Base-by-base conservation (phyloP, 2,888 invertebrate genomes). In the Phragmatobia fuliginosa region DNA sequence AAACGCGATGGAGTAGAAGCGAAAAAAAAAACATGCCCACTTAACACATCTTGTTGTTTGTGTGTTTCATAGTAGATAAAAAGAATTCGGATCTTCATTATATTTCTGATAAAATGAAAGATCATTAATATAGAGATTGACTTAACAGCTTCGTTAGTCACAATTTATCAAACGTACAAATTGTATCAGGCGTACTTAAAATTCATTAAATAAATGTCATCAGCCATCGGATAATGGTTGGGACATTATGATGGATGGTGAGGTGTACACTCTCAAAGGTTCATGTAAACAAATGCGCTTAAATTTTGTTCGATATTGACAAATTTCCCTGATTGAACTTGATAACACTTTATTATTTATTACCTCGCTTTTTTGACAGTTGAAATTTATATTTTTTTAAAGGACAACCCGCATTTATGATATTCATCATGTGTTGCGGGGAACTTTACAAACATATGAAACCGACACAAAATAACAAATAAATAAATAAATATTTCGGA, bases 201-300 rank as follows among this genome's bases (percentile, higher is more conserved):
- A 82, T 86, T 87, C 85, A 88, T 89, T 87, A 87, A 88, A 88
- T 83, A 83, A 82, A 81, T 74, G 77, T 87, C 83, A 83, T 82
- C 84, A 82, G 78, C 75, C 76, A 73, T 78, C 80, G 78, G 71
- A 71, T 85, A 83, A 83, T 68, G 64, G 77, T 67, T 69, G 76
- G 73, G 70, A 68, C 81, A 79, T 74, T 75, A 85, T 88, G 88
- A 87, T 84, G 79, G 83, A 88, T 88, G 83, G 52, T 52, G 31
- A 67, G 58, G 60, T 38, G 77, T 78, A 74, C 70, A 49, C 33
- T 31, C 56, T 16, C 32, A 45, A 62, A 56, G 62, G 45, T 21
- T n/a, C 16, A 25, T n/a, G 33, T 49, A 16, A 32, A 68, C 18
- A 62, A 32, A 25, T 58, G 31, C 21, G 31, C 36, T 31, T 28